A percentile compares a stretch with the other conserved stretches of the same genome.
Conservation (phyloP, 2,113 vertebrate genomes). For the Cyprinus carpio region DNA sequence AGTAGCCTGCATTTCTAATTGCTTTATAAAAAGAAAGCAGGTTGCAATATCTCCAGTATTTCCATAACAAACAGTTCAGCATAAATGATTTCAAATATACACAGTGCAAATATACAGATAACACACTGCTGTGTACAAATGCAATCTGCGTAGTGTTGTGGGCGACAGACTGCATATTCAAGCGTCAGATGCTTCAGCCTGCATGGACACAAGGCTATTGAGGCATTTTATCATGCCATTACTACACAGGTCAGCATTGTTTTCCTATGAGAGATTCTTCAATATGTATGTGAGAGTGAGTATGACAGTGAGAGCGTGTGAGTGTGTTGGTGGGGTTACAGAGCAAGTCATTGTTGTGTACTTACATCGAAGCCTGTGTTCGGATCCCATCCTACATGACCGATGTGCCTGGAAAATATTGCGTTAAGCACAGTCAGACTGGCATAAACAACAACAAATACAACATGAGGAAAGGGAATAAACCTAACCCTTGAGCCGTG, state of each 20-base stretch:
- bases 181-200: conserved; percentile 43
- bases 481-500: too few relatives aligned
- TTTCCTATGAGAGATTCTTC: conserved; percentile 38
- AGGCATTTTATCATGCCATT: conserved; percentile 61
- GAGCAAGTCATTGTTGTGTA: conserved; percentile 64
- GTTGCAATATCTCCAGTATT: background rate
- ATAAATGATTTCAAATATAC: background rate
- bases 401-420: conserved; percentile 86
- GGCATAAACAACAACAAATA: conserved; percentile 5
- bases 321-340: background rate
- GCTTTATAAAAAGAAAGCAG: background rate
- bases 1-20: background rate
- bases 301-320: too few relatives aligned
- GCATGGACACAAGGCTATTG: conserved; percentile 67
- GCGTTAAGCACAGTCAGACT: conserved; percentile 37
- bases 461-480: too few relatives aligned
- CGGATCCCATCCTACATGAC: conserved; percentile 99
- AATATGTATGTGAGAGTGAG: conserved; percentile 23
- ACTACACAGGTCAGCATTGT: conserved; percentile 72
- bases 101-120: background rate
- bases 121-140: background rate
- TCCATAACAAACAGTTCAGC: background rate
- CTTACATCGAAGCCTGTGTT: conserved; percentile 99
- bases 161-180: background rate
- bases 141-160: background rate